phyloP scores from a whole-genome alignment of 2,113 vertebrate genomes.

The Cyprinodon brontotheroides region DNA sequence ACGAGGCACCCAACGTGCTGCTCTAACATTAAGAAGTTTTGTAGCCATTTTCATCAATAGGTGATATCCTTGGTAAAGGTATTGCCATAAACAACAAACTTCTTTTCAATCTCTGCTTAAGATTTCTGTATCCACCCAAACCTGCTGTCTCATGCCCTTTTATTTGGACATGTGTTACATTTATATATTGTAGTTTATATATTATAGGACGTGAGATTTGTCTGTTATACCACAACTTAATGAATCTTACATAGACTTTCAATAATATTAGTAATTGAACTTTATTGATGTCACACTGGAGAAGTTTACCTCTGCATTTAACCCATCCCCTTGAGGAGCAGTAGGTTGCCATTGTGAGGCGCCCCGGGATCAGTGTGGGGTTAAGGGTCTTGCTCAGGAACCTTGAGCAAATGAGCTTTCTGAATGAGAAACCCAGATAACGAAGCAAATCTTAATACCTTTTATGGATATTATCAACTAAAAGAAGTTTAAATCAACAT shows the following conservation, averaged over 20 bases:
- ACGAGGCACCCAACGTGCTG: too few species aligned
- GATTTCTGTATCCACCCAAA: not conserved
- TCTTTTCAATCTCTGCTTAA: not conserved
- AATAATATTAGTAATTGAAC: not conserved
- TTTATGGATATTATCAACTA: not conserved
- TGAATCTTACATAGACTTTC: not conserved
- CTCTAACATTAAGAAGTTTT: too few species aligned
- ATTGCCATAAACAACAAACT: not conserved
- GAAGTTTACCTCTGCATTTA: too few species aligned
- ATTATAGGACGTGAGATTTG: not conserved
- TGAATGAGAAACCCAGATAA: not conserved
- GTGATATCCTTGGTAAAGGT: too few species aligned
- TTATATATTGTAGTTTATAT: conserved; percentile 7
- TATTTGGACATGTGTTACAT: not conserved
- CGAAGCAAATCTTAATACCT: not conserved
- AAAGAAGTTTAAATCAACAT: not conserved
- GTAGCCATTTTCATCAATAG: too few species aligned
- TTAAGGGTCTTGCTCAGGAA: too few species aligned
- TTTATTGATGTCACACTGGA: too few species aligned
- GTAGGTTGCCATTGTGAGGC: too few species aligned
- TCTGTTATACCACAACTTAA: not conserved
- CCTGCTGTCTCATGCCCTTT: not conserved
- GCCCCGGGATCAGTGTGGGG: too few species aligned
- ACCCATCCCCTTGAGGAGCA: too few species aligned
- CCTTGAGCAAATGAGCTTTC: not conserved